Base-by-base conservation (phyloP, 23 tunicate genomes). In the Trididemnum nubilum region DNA sequence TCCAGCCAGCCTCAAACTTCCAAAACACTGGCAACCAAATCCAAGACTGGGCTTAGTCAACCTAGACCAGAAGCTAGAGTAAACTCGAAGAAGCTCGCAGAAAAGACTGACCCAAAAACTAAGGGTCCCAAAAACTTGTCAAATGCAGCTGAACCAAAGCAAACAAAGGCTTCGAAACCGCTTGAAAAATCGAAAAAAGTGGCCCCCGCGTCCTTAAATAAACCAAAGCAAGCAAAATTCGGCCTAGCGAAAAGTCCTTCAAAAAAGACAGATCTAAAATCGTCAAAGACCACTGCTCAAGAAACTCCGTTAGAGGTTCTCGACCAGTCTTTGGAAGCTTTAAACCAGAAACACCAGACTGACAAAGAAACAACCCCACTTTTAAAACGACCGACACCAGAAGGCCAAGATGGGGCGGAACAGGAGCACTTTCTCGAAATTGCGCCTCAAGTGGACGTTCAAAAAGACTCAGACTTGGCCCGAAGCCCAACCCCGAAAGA, bases 361-460 rank as follows among this genome's bases (percentile, higher is more conserved):
- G 9, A 9, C 12, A 44, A 15, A 44, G 54, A 44, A 44, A n/a
- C n/a, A n/a, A n/a, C n/a, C n/a, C 9, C 15, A 15, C 9, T 44
- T 9, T 7, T 44, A 15, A 63, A 27, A 24, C 15, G 31, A 5
- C 93, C 80, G 35, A 61, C 93, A 19, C 93, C 93, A 0, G 87
- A 82, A 57, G 93, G 93, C 1, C 83, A 82, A 51, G 82, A 74
- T 77, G 28, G 22, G 19, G 76, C n/a, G 5, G 67, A 61, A 33
- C 59, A 76, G 2, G 71, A 52, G n/a, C 50, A 78, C 23, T 78
- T 78, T 78, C 49, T 59, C 50, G 82, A 78, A 26, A 4, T 7
- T n/a, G n/a, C n/a, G n/a, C n/a, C n/a, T 44, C 54, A 44, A 7
- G 54, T 15, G 54, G 54, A 44, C 15, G 54, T 44, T 44, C 12